Evolutionary conservation across 1,140 invertebrate genomes (phyloP), one percentile per base, ranked within the genome.

Genomic region (Bombus ignitus): DNA sequence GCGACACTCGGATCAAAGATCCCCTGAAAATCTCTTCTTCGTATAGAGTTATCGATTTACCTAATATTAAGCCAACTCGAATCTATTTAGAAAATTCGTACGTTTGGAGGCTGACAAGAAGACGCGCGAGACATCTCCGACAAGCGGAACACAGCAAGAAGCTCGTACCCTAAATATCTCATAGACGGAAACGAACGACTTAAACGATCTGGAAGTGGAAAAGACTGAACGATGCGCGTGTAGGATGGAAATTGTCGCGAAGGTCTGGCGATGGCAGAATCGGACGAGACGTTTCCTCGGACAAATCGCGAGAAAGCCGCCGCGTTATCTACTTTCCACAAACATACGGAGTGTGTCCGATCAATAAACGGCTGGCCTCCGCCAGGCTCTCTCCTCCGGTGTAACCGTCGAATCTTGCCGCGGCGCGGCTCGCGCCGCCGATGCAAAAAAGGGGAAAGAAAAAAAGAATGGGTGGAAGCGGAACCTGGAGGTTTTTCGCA

Each of bases 321-420:
- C 83, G 87, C 78, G 87, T 91, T 91, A 90, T 91, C 90, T 90
- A 83, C 84, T 85, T 75, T 82, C 83, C 73, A 77, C 88, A 91
- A 91, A 91, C 86, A 76, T 87, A 89, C 78, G 71, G 88, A 90
- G 85, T 65, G 75, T 88, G 85, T 85, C 85, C 90, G 90, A 91
- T 91, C 88, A 89, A 91, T 91, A 90, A 91, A 91, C 85, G 82
- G 85, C 86, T 81, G 81, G 78, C 87, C 82, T 88, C 84, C 70
- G 71, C 70, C 68, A 81, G 80, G 44, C 78, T 81, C 80, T 87
- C 81, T 87, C 73, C 85, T 79, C 73, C 42, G 35, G 37, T 87
- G 76, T 76, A 89, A 73, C 81, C 79, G 72, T 87, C 80, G 44
- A 78, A 79, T 89, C 81, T 89, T 87, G 88, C 37, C 79, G 65